Percentiles rank a stretch among this genome's conserved stretches.
Evolutionary conservation across 2,797 vertebrate species (phyloP).

Genomic region (Neostethus bicornis): DNA sequence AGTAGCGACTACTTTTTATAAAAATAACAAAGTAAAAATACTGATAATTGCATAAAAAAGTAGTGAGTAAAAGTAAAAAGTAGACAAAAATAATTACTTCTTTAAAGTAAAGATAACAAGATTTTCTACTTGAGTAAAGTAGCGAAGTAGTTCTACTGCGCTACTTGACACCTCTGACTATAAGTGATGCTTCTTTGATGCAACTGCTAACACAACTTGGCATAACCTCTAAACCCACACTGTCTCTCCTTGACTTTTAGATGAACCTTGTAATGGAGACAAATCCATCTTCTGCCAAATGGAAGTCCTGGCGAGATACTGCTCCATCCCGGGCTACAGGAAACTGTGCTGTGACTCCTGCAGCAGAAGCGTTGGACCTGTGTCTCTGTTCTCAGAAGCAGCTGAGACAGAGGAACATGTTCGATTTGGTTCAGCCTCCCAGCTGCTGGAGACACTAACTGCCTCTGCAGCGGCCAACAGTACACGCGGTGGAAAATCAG

Average conservation of each 20-base stretch:
- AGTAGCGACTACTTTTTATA: too few relatives aligned
- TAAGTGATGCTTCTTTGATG: neutral
- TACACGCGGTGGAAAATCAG: slow-evolving; percentile 43
- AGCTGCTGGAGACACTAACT: slow-evolving; percentile 68
- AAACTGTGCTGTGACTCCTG: slow-evolving; percentile 96
- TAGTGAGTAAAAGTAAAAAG: too few relatives aligned
- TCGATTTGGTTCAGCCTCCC: slow-evolving; percentile 73
- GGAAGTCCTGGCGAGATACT: slow-evolving; percentile 96
- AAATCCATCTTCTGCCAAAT: slow-evolving; percentile 99
- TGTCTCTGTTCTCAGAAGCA: slow-evolving; percentile 77
- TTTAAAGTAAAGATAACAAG: too few relatives aligned
- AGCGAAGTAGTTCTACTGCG: too few relatives aligned
- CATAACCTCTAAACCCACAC: neutral
- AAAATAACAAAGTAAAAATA: too few relatives aligned
- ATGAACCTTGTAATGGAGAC: slow-evolving; percentile 91
- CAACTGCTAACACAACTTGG: too few relatives aligned
- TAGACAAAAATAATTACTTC: too few relatives aligned
- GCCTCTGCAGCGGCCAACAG: slow-evolving; percentile 58
- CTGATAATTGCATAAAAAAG: too few relatives aligned
- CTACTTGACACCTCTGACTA: neutral
- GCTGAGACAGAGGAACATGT: slow-evolving; percentile 74
- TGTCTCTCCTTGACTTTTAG: slow-evolving; percentile 73
- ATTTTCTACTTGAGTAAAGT: too few relatives aligned
- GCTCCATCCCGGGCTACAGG: slow-evolving; percentile 94
- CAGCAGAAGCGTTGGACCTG: slow-evolving; percentile 75